A percentile compares a stretch with the other conserved stretches of the same genome.
These are phyloP conservation scores for Campoletis raptor DNA, from an alignment of 2,888 invertebrate genomes.

Conservation along the genomic window DNA sequence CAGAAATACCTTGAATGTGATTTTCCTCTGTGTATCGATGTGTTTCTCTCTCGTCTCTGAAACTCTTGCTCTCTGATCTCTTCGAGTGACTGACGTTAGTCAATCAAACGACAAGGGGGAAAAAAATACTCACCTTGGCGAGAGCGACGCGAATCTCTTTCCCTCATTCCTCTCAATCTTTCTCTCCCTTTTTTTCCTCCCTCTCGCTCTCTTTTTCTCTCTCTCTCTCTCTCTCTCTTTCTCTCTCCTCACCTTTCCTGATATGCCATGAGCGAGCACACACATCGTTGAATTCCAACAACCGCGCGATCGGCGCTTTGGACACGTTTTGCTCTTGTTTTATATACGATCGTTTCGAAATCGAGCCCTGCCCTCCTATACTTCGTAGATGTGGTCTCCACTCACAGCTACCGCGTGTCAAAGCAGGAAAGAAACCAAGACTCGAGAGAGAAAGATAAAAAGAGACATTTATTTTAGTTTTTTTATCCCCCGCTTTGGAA, in stretches of 20 bases:
- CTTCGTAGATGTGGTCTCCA: slow-evolving; percentile 43
- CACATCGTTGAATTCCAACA: slow-evolving; percentile 78
- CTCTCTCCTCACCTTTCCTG: slow-evolving; percentile 37
- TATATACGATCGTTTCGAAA: slow-evolving; percentile 62
- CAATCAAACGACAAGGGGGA: slow-evolving; percentile 82
- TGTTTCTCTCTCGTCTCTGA: slow-evolving; percentile 67
- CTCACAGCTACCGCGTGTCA: slow-evolving; percentile 24
- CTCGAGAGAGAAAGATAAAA: slow-evolving; percentile 9
- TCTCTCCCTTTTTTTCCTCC: neutral
- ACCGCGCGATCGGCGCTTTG: slow-evolving; percentile 73
- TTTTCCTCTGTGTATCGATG: neutral
- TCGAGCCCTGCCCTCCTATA: slow-evolving; percentile 57
- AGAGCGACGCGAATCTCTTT: slow-evolving; percentile 62
- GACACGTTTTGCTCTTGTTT: slow-evolving; percentile 68
- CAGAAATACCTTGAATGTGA: slow-evolving; percentile 11
- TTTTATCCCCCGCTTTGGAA: slow-evolving; percentile 36
- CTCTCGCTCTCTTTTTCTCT: neutral
- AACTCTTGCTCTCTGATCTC: slow-evolving; percentile 58
- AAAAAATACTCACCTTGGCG: slow-evolving; percentile 82
- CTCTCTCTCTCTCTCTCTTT: slow-evolving; percentile 5
- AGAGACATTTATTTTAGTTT: slow-evolving; percentile 22
- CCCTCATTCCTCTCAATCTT: slow-evolving; percentile 22
- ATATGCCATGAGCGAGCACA: slow-evolving; percentile 58
- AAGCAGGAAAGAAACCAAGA: slow-evolving; percentile 3
- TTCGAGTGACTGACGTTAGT: slow-evolving; percentile 83